These are phyloP conservation scores for Rhynchomys soricoides DNA, from an alignment of 2,113 vertebrate species.

Conservation along the genomic window DNA sequence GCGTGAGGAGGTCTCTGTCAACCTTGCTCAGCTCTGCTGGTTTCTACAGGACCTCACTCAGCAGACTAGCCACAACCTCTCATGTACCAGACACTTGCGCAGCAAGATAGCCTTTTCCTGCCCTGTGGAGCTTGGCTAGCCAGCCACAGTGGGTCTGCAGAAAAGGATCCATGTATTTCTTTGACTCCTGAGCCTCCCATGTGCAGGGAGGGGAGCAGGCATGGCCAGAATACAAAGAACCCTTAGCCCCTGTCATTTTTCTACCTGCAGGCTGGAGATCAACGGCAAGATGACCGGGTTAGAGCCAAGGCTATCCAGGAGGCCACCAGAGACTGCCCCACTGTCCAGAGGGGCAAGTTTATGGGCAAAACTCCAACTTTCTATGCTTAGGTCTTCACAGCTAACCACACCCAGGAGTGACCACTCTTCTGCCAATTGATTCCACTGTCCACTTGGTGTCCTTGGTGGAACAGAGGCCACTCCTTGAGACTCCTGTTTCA, in stretches of 20 bases:
- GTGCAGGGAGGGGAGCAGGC: neutral
- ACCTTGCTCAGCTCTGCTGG: neutral
- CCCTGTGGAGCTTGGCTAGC: too few species aligned
- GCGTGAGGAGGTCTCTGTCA: neutral
- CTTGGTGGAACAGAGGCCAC: accelerated
- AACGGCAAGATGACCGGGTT: slow-evolving; percentile 30
- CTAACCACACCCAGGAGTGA: neutral
- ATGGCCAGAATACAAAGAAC: neutral
- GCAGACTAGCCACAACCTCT: neutral
- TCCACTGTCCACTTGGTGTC: neutral
- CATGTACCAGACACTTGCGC: accelerated
- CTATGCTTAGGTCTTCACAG: neutral
- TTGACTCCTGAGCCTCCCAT: neutral
- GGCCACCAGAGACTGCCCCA: accelerated
- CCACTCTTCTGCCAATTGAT: neutral
- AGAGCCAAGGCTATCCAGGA: slow-evolving; percentile 57
- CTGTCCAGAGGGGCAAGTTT: slow-evolving; percentile 28
- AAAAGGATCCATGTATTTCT: neutral
- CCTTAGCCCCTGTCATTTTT: slow-evolving; percentile 41
- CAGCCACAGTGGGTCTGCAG: neutral
- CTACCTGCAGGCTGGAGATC: slow-evolving; percentile 65
- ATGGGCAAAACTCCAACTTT: slow-evolving; percentile 10
- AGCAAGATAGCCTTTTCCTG: neutral
- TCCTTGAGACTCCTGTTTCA: slow-evolving; percentile 75
- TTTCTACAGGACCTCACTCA: neutral